A percentile compares a stretch with the other conserved stretches of the same genome.
Conservation (phyloP, 2,797 vertebrate genomes). For the Typhlichthys subterraneus region DNA sequence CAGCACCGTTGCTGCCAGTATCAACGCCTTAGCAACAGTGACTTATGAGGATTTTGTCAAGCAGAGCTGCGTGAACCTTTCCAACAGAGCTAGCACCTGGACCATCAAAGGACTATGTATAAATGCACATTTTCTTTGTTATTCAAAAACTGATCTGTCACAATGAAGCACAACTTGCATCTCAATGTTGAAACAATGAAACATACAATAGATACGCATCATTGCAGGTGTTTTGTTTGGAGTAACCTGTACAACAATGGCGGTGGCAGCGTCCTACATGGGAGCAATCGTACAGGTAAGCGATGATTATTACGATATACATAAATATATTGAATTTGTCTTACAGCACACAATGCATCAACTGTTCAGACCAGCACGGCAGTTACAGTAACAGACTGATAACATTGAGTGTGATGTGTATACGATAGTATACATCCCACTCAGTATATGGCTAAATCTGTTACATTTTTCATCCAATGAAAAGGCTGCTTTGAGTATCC, state of each 20-base stretch:
- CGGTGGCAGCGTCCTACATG: slow-evolving; percentile 79
- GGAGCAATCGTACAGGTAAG: slow-evolving; percentile 84
- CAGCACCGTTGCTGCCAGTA: slow-evolving; percentile 84
- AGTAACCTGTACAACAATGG: slow-evolving; percentile 77
- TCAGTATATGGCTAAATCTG: too few relatives aligned
- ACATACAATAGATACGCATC: background rate
- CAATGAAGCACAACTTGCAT: background rate
- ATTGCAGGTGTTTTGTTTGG: slow-evolving; percentile 81
- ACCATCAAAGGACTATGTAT: slow-evolving; percentile 88
- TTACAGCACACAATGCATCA: background rate
- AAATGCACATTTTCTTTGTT: slow-evolving; percentile 43
- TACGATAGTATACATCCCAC: too few relatives aligned
- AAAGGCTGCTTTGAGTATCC: slow-evolving; percentile 86
- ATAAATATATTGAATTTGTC: background rate
- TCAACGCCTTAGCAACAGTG: slow-evolving; percentile 86
- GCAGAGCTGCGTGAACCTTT: slow-evolving; percentile 73
- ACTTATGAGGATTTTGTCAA: slow-evolving; percentile 87
- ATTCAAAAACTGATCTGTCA: background rate
- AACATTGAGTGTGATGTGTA: too few relatives aligned
- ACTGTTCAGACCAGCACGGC: too few relatives aligned
- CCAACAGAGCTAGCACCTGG: slow-evolving; percentile 76
- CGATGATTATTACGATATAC: background rate
- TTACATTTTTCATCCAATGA: background rate
- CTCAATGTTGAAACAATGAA: background rate
- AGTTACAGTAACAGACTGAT: too few relatives aligned